Base-by-base conservation (phyloP, 2,113 vertebrate genomes). In the Phrynocephalus versicolor region DNA sequence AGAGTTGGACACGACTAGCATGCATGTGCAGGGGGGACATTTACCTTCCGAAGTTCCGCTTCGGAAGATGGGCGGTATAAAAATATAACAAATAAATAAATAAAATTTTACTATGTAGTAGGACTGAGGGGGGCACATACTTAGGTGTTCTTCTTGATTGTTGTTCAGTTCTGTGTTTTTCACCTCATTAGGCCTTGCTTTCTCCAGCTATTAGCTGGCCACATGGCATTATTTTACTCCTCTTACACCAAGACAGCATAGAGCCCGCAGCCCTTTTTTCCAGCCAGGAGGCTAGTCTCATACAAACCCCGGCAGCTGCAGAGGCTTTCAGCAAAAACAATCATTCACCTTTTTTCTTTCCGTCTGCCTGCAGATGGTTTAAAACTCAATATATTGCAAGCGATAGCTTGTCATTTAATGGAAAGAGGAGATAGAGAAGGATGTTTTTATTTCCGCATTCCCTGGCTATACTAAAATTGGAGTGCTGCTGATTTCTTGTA, bases 291-390 rank as follows among this genome's bases (percentile, higher is more conserved):
- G 89, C 89, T 77, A 79, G 81, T 93, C 89, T 96, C 94, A 95
- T 93, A 95, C 93, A 94, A 91, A 95, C 93, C 94, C 96, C 84
- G 90, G 96, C 96, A 97, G 97, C 96, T 97, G 96, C 95, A 95
- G 89, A 93, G 92, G 84, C 93, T 96, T 96, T 95, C 83, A 84
- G 93, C 95, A 94, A 95, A 94, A 92, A 94, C 79, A 95, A 89
- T 95, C 88, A 95, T 95, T 96, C 93, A 76, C 93, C 88, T 96
- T 95, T n/a, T 95, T 91, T 88, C 85, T 92, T 95, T 93, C 95
- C 95, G 94, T 97, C 93, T 97, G 94, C 88, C 85, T 95, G 91
- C 95, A 96, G 96, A 97, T 96, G 95, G 95, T 94, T 96, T 96
- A 95, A 96, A 96, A 95, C 93, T n/a, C 95, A 92, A 95, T 93